Conservation (phyloP, 2,888 invertebrate species). For the Emmelina monodactyla region DNA sequence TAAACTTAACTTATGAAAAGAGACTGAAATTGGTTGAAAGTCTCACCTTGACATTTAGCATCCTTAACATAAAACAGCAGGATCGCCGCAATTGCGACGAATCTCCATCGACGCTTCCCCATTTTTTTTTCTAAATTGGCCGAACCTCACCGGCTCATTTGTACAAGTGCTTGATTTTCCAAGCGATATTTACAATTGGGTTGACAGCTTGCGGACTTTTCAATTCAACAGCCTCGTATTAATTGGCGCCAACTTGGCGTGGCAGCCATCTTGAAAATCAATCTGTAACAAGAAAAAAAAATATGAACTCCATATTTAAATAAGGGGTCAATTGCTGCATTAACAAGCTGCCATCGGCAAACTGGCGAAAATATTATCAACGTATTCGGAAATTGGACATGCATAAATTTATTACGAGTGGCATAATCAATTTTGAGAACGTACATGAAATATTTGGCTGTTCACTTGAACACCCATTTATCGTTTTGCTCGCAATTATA, state of each 20-base stretch:
- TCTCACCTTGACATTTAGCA: conserved; percentile 52
- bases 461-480: too few species aligned
- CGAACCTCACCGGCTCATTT: conserved; percentile 50
- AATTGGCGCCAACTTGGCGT: conserved; percentile 21
- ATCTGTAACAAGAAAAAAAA: not conserved
- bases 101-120: conserved; percentile 57
- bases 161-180: conserved; percentile 23
- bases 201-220: conserved; percentile 24
- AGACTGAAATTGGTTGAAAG: too few species aligned
- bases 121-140: conserved; percentile 39
- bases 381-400: not conserved
- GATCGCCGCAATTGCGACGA: conserved; percentile 48
- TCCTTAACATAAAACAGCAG: conserved; percentile 48
- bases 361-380: not conserved
- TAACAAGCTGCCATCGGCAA: not conserved
- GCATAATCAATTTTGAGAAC: not conserved
- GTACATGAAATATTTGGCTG: too few species aligned
- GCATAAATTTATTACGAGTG: not conserved
- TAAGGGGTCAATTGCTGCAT: not conserved
- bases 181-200: conserved; percentile 25
- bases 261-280: not conserved
- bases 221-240: conserved; percentile 6
- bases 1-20: too few species aligned
- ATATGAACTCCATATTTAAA: not conserved
- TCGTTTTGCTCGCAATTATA: too few species aligned